A percentile compares a stretch with the other conserved stretches of the same genome.
phyloP scores from a whole-genome alignment of 1,140 invertebrate genomes.

The Drosophila malerkotliana region DNA sequence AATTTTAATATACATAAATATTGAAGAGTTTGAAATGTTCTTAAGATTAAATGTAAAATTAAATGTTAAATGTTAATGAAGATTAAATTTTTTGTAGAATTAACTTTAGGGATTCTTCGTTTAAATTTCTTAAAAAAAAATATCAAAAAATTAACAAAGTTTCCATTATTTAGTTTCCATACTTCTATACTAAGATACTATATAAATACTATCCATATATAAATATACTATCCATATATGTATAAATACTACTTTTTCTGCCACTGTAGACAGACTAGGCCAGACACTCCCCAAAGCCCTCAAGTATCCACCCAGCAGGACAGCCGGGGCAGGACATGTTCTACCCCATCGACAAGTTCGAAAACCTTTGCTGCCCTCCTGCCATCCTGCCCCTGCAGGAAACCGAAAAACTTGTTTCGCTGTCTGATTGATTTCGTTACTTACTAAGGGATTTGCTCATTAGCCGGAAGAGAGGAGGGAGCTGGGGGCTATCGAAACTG shows the following conservation, averaged over 20 bases:
- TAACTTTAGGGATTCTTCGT: too few species aligned
- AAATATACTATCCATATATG: too few species aligned
- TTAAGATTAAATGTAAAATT: too few species aligned
- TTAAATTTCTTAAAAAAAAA: too few species aligned
- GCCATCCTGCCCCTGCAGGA: neutral
- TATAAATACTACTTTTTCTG: neutral
- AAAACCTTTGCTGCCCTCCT: neutral
- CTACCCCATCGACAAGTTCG: neutral
- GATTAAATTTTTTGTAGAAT: too few species aligned
- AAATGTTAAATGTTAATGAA: too few species aligned
- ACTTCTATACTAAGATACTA: too few species aligned
- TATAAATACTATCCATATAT: too few species aligned
- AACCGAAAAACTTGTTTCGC: constrained; percentile 4
- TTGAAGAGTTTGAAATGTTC: too few species aligned
- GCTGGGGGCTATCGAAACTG: constrained; percentile 23
- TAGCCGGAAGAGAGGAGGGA: constrained; percentile 5
- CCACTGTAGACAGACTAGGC: neutral
- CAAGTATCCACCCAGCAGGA: neutral
- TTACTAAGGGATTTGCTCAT: constrained; percentile 33
- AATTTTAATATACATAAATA: too few species aligned
- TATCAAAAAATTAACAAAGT: too few species aligned
- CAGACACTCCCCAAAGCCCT: constrained; percentile 2
- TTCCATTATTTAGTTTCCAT: too few species aligned
- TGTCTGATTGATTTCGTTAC: constrained; percentile 41
- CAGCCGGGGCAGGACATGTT: neutral